phyloP scores from a whole-genome alignment of 2,888 invertebrate genomes.

The Polydesmus complanatus region DNA sequence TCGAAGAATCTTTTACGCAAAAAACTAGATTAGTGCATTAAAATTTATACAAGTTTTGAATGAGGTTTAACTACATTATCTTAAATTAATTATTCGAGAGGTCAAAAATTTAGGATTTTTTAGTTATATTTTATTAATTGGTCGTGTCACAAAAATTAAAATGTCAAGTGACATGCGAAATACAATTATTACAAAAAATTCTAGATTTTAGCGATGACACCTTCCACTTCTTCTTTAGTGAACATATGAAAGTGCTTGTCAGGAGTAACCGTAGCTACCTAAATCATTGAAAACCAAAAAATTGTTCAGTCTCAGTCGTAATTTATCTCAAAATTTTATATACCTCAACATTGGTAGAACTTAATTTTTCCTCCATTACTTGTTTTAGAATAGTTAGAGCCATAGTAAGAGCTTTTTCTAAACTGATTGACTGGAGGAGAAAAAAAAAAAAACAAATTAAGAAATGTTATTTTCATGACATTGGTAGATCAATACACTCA shows the following conservation, averaged over 20 bases:
- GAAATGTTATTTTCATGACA: no score
- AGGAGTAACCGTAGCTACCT: slow-evolving; percentile 77
- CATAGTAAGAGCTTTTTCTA: slow-evolving; percentile 81
- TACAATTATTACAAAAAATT: neutral
- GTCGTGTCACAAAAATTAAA: no score
- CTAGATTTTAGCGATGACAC: slow-evolving; percentile 49
- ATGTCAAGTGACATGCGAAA: neutral
- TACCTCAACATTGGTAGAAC: slow-evolving; percentile 88
- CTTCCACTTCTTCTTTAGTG: slow-evolving; percentile 74
- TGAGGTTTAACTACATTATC: neutral
- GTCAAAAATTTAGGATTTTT: neutral
- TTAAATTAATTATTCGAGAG: neutral
- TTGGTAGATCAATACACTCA: slow-evolving; percentile 8
- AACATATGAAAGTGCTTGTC: slow-evolving; percentile 75
- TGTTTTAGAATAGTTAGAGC: slow-evolving; percentile 91
- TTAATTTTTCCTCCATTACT: slow-evolving; percentile 99
- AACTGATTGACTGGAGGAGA: slow-evolving; percentile 62
- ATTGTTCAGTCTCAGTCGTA: neutral
- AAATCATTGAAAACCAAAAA: slow-evolving; percentile 9
- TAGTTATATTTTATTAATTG: no score
- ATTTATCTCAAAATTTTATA: slow-evolving; percentile 1
- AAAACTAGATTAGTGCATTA: neutral
- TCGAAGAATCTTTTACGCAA: neutral
- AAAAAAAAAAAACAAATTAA: slow-evolving; percentile 2
- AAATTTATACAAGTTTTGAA: neutral